Conservation (phyloP, 2,888 invertebrate genomes). For the Syrista parreyssii region DNA sequence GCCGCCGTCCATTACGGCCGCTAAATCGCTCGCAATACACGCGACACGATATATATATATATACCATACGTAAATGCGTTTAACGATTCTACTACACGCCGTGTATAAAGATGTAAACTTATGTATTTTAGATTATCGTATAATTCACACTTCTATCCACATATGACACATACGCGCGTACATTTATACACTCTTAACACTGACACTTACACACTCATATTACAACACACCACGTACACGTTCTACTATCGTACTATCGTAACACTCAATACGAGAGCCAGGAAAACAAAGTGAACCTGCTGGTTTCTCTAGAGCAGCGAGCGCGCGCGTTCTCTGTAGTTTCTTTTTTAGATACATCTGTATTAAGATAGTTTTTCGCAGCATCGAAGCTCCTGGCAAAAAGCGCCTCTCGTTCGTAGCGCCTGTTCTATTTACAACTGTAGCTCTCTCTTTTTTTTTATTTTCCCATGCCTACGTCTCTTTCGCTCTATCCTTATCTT, state of each 20-base stretch:
- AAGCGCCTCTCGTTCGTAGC: background rate
- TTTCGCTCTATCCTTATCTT: background rate
- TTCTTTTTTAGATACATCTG: background rate
- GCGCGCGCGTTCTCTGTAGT: background rate
- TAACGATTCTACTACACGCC: slow-evolving; percentile 53
- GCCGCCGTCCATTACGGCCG: background rate
- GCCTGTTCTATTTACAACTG: background rate
- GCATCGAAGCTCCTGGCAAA: background rate
- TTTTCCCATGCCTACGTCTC: background rate
- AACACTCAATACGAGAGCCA: background rate
- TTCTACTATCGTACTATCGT: background rate
- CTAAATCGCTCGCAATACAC: background rate
- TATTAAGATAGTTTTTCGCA: background rate
- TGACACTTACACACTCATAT: slow-evolving; percentile 16
- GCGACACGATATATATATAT: background rate
- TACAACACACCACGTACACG: background rate
- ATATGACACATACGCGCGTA: slow-evolving; percentile 15
- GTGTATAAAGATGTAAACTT: slow-evolving; percentile 63
- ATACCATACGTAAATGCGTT: slow-evolving; percentile 48
- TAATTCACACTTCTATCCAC: slow-evolving; percentile 36
- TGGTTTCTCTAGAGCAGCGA: background rate
- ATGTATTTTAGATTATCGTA: slow-evolving; percentile 64
- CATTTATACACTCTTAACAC: slow-evolving; percentile 26
- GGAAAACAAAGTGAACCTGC: background rate
- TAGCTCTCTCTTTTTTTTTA: background rate